phyloP scores from a whole-genome alignment of 2,797 vertebrate species.

The Xerus rutilus region DNA sequence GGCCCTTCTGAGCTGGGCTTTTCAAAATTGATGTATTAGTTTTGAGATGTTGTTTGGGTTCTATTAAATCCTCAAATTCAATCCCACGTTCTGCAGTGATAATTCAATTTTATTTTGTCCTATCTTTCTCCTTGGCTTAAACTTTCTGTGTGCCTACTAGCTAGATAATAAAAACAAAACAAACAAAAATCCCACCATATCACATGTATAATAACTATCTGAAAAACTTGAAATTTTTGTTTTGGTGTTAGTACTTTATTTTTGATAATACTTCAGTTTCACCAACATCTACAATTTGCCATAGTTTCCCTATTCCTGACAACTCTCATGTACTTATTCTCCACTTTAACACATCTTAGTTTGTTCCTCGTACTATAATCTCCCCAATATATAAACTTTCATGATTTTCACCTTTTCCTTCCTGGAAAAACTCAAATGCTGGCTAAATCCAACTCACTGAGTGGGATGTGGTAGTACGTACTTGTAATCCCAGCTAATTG shows the following conservation, averaged over 20 bases:
- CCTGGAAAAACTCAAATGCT: not conserved
- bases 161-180: not conserved
- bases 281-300: not conserved
- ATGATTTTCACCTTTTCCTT: not conserved
- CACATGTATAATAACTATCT: not conserved
- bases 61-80: conserved; percentile 50
- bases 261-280: not conserved
- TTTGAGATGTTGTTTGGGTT: not conserved
- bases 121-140: not conserved
- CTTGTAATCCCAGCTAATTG: not conserved
- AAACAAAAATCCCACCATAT: not conserved
- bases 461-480: not conserved
- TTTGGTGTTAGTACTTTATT: conserved; percentile 4
- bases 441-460: not conserved
- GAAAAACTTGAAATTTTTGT: conserved; percentile 10
- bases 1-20: not conserved
- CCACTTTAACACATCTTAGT: not conserved
- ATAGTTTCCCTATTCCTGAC: conserved; percentile 2
- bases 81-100: not conserved
- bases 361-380: not conserved
- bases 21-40: conserved; percentile 44
- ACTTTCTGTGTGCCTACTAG: not conserved
- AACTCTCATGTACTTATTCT: not conserved
- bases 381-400: not conserved
- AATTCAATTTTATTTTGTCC: conserved; percentile 51